Evolutionary conservation across 2,797 vertebrate species (phyloP), one percentile per base, ranked within the genome.

Genomic region (Myotis daubentonii): DNA sequence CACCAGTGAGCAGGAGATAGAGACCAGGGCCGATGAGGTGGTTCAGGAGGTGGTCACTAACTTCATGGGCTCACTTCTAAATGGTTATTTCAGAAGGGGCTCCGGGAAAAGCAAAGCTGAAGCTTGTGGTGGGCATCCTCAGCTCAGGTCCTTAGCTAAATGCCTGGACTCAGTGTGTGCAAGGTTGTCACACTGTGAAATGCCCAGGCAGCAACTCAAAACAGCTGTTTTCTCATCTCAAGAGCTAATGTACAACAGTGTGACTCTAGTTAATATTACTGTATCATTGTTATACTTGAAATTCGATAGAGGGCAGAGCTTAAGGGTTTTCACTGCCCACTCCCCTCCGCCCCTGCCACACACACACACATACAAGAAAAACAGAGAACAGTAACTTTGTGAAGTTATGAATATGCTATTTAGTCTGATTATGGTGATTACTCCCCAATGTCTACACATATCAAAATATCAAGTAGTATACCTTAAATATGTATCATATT

Each of bases 341-440:
- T 5, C 22, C 11, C 4, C 57, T 0, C 3, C 2, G 2, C 44
- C 44, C 12, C 13, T 1, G 3, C 47, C 5, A 74, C 7, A 44
- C 8, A 57, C 8, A 57, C 7, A 53, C 1, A 74, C 15, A 44
- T 4, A 57, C 7, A 53, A 75, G 23, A 62, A 84, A 15, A 79
- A 76, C 47, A 62, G 44, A 57, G 25, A 57, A 78, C 30, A 16
- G 20, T 66, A 66, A 53, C 33, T n/a, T 30, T 17, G 23, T 57
- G 17, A 74, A 12, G 17, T n/a, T 15, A 70, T 30, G 47, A 41
- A 16, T 47, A 57, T 76, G 81, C 62, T 90, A 38, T 49, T 74
- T 20, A 75, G 33, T 53, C 65, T 85, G 2, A 65, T 17, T 65
- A 17, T 49, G 23, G 17, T 70, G 49, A 49, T 68, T 22, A 62